phyloP scores from a whole-genome alignment of 1,140 invertebrate species.

The Pogonognathellus flavescens region DNA sequence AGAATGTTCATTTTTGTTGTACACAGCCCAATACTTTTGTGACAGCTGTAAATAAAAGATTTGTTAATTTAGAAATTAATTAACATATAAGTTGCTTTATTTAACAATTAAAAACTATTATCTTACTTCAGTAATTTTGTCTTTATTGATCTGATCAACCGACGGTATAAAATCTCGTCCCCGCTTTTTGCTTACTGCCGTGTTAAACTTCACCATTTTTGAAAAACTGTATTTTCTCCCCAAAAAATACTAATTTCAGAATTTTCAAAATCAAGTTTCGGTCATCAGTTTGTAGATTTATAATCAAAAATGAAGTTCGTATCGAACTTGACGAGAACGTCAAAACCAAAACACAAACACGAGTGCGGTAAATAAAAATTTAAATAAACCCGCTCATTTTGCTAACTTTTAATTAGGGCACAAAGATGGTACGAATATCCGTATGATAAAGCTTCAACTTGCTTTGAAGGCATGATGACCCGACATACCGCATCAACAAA shows the following conservation, averaged over 20 bases:
- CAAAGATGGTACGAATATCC: no score
- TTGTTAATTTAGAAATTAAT: background rate
- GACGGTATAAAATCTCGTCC: conserved; percentile 73
- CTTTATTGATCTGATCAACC: conserved; percentile 86
- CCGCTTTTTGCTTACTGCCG: conserved; percentile 59
- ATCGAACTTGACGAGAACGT: no score
- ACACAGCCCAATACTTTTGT: conserved; percentile 69
- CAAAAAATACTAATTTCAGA: background rate
- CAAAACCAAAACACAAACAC: no score
- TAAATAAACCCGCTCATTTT: no score
- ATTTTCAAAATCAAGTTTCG: background rate
- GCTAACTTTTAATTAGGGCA: no score
- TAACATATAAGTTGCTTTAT: no score
- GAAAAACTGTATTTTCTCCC: background rate
- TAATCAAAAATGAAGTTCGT: no score
- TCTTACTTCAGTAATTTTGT: conserved; percentile 82
- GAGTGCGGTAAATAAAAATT: no score
- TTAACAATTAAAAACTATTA: background rate
- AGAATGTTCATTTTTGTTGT: conserved; percentile 67
- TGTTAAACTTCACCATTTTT: conserved; percentile 66
- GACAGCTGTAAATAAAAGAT: conserved; percentile 68
- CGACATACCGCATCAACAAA: no score
- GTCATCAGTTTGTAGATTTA: background rate
- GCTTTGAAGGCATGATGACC: no score
- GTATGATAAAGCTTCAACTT: no score